Evolutionary conservation across 2,113 vertebrate genomes (phyloP).

Genomic region (human): GRCh38 chr4:27292501-27293000

Average conservation of each 20-base stretch:
- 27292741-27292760: not conserved
- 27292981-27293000: too few relatives aligned
- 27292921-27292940: not conserved
- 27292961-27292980: too few relatives aligned
- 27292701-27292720: not conserved
- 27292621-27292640: not conserved
- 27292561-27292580: not conserved
- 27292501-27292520: not conserved
- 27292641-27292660: constrained; percentile 4
- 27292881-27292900: not conserved
- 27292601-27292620: not conserved
- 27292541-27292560: not conserved
- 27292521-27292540: not conserved
- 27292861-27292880: not conserved
- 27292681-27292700: constrained; percentile 9
- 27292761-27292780: not conserved
- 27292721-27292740: constrained; percentile 23
- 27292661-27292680: not conserved
- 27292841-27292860: not conserved
- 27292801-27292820: not conserved
- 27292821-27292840: not conserved
- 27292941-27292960: too few relatives aligned
- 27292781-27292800: not conserved
- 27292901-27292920: not conserved
- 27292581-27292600: not conserved